Conservation (phyloP, 2,113 vertebrate species). For the Vanacampus margaritifer region DNA sequence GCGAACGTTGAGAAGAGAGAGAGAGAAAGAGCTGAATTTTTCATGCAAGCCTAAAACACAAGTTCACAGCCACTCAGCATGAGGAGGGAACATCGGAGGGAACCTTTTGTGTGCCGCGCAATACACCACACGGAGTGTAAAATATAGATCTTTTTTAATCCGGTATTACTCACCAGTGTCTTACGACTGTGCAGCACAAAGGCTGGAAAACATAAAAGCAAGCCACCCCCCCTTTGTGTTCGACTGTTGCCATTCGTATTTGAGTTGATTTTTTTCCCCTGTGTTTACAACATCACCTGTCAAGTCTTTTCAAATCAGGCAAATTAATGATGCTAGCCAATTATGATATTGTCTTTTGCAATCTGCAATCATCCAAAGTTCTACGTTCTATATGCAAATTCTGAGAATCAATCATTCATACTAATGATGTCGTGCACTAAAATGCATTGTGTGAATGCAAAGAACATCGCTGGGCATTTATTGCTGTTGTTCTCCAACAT, state of each 20-base stretch:
- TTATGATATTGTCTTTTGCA: neutral
- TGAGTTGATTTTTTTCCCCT: no score
- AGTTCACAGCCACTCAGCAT: slow-evolving; percentile 47
- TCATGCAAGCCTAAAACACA: slow-evolving; percentile 66
- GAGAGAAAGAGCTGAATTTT: slow-evolving; percentile 69
- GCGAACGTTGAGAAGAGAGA: slow-evolving; percentile 59
- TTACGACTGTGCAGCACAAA: neutral
- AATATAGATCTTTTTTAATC: slow-evolving; percentile 3
- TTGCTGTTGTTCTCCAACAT: no score
- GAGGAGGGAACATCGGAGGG: slow-evolving; percentile 42
- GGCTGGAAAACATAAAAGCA: neutral
- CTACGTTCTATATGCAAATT: no score
- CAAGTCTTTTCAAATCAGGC: neutral
- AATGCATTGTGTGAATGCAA: neutral
- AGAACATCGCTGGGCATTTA: no score
- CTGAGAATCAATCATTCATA: no score
- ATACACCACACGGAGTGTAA: neutral
- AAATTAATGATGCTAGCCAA: neutral
- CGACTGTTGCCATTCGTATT: no score
- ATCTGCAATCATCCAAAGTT: no score
- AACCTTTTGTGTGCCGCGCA: neutral
- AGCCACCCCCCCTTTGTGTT: neutral
- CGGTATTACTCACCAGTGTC: neutral
- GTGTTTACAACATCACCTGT: no score
- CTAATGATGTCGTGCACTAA: no score